phyloP scores from a whole-genome alignment of 2,113 vertebrate genomes.

The Crotalus tigris region DNA sequence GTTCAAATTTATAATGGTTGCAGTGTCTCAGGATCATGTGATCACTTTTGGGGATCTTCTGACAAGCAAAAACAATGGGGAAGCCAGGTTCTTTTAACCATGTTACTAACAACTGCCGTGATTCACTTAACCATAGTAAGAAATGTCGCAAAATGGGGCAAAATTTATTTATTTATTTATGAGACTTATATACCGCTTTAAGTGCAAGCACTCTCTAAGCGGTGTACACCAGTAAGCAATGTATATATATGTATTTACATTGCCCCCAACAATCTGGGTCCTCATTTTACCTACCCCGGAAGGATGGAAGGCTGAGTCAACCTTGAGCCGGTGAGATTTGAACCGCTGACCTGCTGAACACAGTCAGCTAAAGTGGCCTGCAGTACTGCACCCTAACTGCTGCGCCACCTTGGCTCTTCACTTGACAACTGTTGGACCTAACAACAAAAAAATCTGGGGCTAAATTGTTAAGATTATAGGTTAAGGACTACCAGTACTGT shows the following conservation, averaged over 20 bases:
- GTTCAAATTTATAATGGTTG: neutral
- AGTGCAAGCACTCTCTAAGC: no score
- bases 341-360: no score
- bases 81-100: neutral
- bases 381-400: no score
- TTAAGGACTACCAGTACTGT: neutral
- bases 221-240: no score
- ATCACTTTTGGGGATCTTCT: neutral
- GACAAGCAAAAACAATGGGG: neutral
- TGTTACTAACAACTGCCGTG: neutral
- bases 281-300: no score
- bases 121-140: neutral
- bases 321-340: no score
- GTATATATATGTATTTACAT: no score
- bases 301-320: no score
- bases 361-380: no score
- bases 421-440: neutral
- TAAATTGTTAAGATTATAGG: neutral
- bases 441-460: neutral
- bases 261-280: no score
- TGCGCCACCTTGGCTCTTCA: neutral
- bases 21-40: neutral
- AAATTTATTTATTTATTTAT: neutral
- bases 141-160: neutral
- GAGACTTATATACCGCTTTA: no score